phyloP scores from a whole-genome alignment of 1,140 invertebrate species.

The Euschistus heros region DNA sequence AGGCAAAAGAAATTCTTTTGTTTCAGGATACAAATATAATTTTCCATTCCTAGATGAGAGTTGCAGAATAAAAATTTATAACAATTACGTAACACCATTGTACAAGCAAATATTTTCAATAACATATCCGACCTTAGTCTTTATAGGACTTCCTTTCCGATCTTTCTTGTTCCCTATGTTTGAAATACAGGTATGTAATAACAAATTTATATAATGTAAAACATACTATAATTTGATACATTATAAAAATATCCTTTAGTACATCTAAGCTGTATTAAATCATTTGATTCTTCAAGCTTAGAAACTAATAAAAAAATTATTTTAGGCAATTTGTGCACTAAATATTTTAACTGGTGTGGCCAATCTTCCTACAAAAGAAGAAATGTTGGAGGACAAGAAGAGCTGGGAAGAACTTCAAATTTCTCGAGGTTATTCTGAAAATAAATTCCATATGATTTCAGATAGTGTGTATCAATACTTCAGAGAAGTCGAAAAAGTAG shows the following conservation, averaged over 20 bases:
- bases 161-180: conserved; percentile 78
- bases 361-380: neutral
- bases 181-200: conserved; percentile 58
- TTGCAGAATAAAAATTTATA: conserved; percentile 57
- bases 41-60: conserved; percentile 67
- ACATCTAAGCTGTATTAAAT: no score
- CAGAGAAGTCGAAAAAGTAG: neutral
- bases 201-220: no score
- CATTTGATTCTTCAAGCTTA: no score
- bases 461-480: neutral
- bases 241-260: no score
- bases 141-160: conserved; percentile 69
- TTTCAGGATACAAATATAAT: conserved; percentile 62
- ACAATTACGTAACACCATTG: conserved; percentile 68
- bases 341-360: neutral
- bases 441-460: neutral
- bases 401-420: neutral
- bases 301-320: neutral
- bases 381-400: neutral
- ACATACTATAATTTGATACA: no score
- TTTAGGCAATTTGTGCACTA: neutral
- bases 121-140: conserved; percentile 59
- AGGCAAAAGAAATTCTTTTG: conserved; percentile 9
- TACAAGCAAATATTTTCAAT: conserved; percentile 80
- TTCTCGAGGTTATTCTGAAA: neutral